Percentiles rank a stretch among this genome's conserved stretches.
Evolutionary conservation across 2,888 invertebrate species (phyloP).

Genomic region (Chironomus riparius): DNA sequence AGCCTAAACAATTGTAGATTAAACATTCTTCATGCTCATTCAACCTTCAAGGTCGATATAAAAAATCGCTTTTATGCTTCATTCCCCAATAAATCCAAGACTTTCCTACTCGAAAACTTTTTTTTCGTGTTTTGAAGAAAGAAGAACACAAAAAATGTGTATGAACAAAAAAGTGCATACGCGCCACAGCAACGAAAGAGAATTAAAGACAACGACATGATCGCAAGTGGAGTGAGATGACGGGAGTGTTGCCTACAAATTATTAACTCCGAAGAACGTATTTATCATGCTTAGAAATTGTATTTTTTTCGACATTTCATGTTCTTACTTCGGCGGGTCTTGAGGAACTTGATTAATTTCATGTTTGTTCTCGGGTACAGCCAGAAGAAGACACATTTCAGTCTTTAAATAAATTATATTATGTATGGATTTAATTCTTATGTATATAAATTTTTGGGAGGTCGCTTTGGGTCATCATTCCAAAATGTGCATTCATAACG

Average conservation of each 20-base stretch:
- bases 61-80: neutral
- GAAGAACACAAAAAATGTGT: neutral
- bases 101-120: neutral
- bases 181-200: neutral
- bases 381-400: no score
- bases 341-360: neutral
- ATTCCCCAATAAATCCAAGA: no score
- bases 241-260: constrained; percentile 17
- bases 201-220: neutral
- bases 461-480: neutral
- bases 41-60: no score
- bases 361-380: neutral
- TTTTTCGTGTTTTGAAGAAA: neutral
- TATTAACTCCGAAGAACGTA: constrained; percentile 2
- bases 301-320: constrained; percentile 9
- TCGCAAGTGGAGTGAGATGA: neutral
- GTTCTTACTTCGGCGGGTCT: neutral
- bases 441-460: neutral
- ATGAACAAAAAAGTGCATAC: neutral
- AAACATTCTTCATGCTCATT: no score
- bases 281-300: constrained; percentile 18
- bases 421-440: neutral
- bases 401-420: no score
- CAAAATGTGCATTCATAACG: neutral
- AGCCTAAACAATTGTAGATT: no score